phyloP scores from a whole-genome alignment of 2,888 invertebrate species.

The Calameuta pallipes region DNA sequence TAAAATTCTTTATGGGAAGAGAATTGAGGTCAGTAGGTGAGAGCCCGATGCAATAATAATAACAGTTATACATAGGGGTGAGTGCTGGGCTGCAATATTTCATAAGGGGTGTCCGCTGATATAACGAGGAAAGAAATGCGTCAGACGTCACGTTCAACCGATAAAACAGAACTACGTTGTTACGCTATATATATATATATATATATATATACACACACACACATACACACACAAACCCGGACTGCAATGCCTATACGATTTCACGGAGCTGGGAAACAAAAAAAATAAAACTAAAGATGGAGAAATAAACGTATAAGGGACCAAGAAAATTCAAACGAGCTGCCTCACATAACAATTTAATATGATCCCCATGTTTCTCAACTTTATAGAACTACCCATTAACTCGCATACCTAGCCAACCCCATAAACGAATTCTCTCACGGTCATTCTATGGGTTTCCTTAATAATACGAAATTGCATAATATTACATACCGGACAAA shows the following conservation, averaged over 20 bases:
- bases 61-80: conserved; percentile 8
- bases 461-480: conserved; percentile 29
- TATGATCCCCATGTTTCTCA: conserved; percentile 26
- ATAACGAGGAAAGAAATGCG: conserved; percentile 19
- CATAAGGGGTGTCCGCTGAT: conserved; percentile 22
- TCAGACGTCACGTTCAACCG: conserved; percentile 24
- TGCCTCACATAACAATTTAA: conserved; percentile 22
- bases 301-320: no score
- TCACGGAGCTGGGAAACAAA: no score
- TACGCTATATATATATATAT: conserved; percentile 11
- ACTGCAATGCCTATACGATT: no score
- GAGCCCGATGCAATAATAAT: not conserved
- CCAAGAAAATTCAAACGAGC: no score
- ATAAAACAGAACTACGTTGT: conserved; percentile 19
- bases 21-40: no score
- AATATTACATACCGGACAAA: conserved; percentile 32
- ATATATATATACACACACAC: not conserved
- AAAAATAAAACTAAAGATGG: no score
- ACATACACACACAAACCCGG: no score
- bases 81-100: conserved; percentile 25
- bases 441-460: conserved; percentile 15
- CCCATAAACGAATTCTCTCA: conserved; percentile 27
- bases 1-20: no score
- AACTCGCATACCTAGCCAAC: conserved; percentile 27
- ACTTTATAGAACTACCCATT: conserved; percentile 20